Base-by-base conservation (phyloP, 2,797 vertebrate genomes). In the Graptemys geographica region DNA sequence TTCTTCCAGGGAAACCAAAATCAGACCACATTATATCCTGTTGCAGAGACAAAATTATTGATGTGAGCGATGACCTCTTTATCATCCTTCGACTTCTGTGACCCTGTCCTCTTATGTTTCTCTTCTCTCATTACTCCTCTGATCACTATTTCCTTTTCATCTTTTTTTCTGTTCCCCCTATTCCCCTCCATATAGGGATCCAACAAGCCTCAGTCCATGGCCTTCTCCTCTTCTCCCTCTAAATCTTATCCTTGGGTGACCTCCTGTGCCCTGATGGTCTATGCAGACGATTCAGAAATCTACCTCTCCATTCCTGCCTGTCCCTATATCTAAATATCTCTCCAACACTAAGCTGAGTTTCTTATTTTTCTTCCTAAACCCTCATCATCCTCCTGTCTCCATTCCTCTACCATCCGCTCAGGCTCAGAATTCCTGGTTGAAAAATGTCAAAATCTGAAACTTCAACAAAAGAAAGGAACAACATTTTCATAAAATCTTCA, bases 1-100 rank as follows among this genome's bases (percentile, higher is more conserved):
- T 97, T 95, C 99, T 99, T 81, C 98, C 99, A 81, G 98, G 97
- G 95, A 99, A 99, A 81, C 99, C 99, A 72, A 99, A 99, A 94
- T 99, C 99, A 19, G 98, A 98, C 99, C 99, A 99, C 86, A 96
- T 97, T 31, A 99, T 94, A 80, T 99, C 99, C 99, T 99, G 94
- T 93, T 93, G 95, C 52, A 95, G 96, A 85, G 90, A 95, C 79
- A 96, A 93, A 81, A 47, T 84, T 84, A 88, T 74, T 96, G 86
- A 96, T 23, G 31, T 65, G 88, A 93, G 72, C 52, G 44, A 72
- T 28, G 83, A 37, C 1, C 69, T 55, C 47, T 79, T 79, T 41
- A 18, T 80, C 55, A 79, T 2, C 8, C 0, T 19, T 89, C 44
- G 72, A 31, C 41, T 89, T 49, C 44, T 16, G 7, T 65, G 51